phyloP scores from a whole-genome alignment of 92 coral and sea anemone species.

The Blastomussa wellsi region DNA sequence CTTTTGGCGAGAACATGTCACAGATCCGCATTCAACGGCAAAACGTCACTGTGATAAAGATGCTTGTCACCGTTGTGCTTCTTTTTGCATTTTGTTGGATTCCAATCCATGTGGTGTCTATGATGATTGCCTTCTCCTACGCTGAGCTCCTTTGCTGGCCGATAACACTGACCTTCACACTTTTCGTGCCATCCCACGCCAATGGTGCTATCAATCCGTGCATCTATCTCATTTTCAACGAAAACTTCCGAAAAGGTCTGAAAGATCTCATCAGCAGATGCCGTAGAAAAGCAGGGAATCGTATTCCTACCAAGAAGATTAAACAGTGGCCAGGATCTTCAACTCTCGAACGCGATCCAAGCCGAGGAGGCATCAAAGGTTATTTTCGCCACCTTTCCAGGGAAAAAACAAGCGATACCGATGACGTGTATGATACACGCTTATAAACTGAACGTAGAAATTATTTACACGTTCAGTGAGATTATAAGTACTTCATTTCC shows the following conservation, averaged over 20 bases:
- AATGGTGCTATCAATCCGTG: constrained; percentile 73
- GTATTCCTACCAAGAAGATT: background rate
- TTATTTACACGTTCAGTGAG: background rate
- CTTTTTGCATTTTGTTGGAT: constrained; percentile 69
- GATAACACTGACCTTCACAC: constrained; percentile 21
- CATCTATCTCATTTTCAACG: constrained; percentile 64
- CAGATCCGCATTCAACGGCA: constrained; percentile 56
- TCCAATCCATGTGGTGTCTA: constrained; percentile 54
- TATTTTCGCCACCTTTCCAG: constrained; percentile 33
- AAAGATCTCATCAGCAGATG: constrained; percentile 25
- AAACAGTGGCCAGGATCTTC: constrained; percentile 38
- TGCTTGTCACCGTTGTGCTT: constrained; percentile 66
- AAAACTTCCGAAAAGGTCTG: constrained; percentile 68
- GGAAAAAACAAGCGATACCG: constrained; percentile 25
- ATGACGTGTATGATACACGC: constrained; percentile 36
- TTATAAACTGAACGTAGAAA: background rate
- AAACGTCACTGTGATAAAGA: constrained; percentile 63
- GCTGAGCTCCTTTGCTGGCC: constrained; percentile 47
- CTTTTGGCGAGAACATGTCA: constrained; percentile 50
- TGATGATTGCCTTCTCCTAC: constrained; percentile 51
- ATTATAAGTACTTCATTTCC: background rate
- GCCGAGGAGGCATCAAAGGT: constrained; percentile 36
- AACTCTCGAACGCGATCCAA: constrained; percentile 33
- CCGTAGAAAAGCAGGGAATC: constrained; percentile 8
- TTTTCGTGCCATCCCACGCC: constrained; percentile 54